phyloP scores from a whole-genome alignment of 1,140 invertebrate genomes.

The Drosophila funebris region DNA sequence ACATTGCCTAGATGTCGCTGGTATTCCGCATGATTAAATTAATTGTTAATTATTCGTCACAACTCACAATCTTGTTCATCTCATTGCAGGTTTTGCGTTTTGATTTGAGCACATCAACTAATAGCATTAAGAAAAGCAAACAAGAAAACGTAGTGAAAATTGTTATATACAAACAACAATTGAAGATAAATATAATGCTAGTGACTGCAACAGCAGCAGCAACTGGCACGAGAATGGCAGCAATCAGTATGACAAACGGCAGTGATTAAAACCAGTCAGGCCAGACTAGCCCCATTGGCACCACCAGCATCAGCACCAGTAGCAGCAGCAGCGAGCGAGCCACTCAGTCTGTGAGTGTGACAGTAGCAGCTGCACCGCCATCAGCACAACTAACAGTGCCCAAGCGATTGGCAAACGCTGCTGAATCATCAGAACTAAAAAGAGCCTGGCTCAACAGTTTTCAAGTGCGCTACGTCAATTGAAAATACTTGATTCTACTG shows the following conservation, averaged over 20 bases:
- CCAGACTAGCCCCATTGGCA: conserved; percentile 68
- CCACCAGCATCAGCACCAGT: conserved; percentile 1
- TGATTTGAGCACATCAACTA: conserved; percentile 65
- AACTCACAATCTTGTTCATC: conserved; percentile 48
- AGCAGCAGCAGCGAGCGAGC: neutral
- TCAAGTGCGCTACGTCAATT: conserved; percentile 56
- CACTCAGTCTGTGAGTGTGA: conserved; percentile 16
- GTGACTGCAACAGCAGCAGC: conserved; percentile 36
- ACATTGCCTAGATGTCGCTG: neutral
- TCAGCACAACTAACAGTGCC: neutral
- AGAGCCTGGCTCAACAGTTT: conserved; percentile 35
- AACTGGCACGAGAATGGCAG: conserved; percentile 69
- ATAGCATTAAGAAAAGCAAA: conserved; percentile 66
- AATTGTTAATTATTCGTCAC: conserved; percentile 9
- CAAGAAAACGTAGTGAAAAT: conserved; percentile 48
- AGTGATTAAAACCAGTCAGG: conserved; percentile 79
- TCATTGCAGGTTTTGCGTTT: conserved; percentile 72
- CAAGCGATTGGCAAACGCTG: conserved; percentile 32
- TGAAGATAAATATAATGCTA: conserved; percentile 40
- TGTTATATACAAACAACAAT: conserved; percentile 46
- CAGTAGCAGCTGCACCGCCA: neutral
- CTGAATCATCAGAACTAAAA: conserved; percentile 48
- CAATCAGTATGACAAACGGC: conserved; percentile 69
- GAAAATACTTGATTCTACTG: conserved; percentile 46
- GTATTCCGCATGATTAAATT: conserved; percentile 14